Base-by-base conservation (phyloP, 1,140 invertebrate species). In the Tyrophagus putrescentiae region DNA sequence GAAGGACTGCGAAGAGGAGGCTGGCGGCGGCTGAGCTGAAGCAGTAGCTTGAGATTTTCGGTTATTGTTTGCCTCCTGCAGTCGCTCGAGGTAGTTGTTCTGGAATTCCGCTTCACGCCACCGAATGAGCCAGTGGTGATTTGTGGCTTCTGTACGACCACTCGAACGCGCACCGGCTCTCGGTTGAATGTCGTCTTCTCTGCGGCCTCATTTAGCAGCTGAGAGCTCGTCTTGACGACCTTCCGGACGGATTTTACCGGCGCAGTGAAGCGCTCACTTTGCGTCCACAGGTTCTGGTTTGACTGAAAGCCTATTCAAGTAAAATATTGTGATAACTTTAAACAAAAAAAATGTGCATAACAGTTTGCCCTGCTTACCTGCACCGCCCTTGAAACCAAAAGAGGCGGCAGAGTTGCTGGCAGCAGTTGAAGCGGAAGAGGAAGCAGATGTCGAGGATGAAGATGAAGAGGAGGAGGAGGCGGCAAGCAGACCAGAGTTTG, bases 71-170 rank as follows among this genome's bases (percentile, higher is more conserved):
- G 54, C 32, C 13, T 42, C 45, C 29, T 42, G 57, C 3, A 54
- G 13, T n/a, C 57, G 57, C 23, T 58, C 57, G 13, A 58, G 25
- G n/a, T 50, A 57, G 29, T 58, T 58, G 44, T 58, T 58, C 25
- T 58, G 57, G 13, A 42, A 41, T 56, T 29, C 31, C 45, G n/a
- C 31, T 42, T 57, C 25, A 21, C 3, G 34, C 27, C 27, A 11
- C 16, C 2, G 57, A 2, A 11, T 16, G n/a, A n/a, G n/a, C n/a
- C n/a, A n/a, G 11, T 58, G 31, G 23, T 4, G 21, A 23, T 21
- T 2, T 34, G 33, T 18, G 53, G 45, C 45, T 56, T 56, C 44
- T 58, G 57, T 4, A 58, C 57, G 21, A 58, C 57, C 9, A 58
- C 57, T 23, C 57, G 57, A 2, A 58, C 57, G 18, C 57, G 57